phyloP scores from a whole-genome alignment of 1,140 invertebrate species.

The Macrocentrus cingulum region DNA sequence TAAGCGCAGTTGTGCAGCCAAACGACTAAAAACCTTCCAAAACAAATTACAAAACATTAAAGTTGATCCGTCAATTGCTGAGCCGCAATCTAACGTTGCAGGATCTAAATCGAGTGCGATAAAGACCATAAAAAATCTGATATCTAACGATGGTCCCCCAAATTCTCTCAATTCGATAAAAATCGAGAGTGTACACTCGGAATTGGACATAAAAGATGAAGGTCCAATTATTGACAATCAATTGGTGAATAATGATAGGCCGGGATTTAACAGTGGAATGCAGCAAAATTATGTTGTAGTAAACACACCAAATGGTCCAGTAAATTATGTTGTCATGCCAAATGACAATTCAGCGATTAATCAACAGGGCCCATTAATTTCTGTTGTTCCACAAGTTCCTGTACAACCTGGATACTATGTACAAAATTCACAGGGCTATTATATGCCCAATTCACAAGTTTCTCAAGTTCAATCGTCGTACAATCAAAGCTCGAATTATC shows the following conservation, averaged over 20 bases:
- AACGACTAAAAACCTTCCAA: conserved; percentile 43
- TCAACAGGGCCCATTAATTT: neutral
- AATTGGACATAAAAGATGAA: conserved; percentile 52
- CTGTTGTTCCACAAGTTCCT: conserved; percentile 30
- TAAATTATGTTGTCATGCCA: conserved; percentile 24
- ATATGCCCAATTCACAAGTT: conserved; percentile 3
- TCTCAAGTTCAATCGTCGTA: conserved; percentile 7
- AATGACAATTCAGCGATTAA: conserved; percentile 15
- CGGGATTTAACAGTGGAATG: conserved; percentile 15
- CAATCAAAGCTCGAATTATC: neutral
- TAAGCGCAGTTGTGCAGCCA: conserved; percentile 49
- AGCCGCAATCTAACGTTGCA: neutral
- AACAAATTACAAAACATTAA: conserved; percentile 42
- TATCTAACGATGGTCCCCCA: neutral
- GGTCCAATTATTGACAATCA: conserved; percentile 36
- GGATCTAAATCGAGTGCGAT: conserved; percentile 1
- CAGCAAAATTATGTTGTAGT: conserved; percentile 39
- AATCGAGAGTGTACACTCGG: conserved; percentile 48
- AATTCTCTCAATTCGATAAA: conserved; percentile 28
- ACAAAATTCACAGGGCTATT: conserved; percentile 26
- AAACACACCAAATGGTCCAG: conserved; percentile 27
- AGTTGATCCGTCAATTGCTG: conserved; percentile 14
- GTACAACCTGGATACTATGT: conserved; percentile 33
- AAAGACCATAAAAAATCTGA: neutral
- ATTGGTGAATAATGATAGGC: conserved; percentile 20